Conservation (phyloP, 2,797 vertebrate species). For the Sphaeramia orbicularis region DNA sequence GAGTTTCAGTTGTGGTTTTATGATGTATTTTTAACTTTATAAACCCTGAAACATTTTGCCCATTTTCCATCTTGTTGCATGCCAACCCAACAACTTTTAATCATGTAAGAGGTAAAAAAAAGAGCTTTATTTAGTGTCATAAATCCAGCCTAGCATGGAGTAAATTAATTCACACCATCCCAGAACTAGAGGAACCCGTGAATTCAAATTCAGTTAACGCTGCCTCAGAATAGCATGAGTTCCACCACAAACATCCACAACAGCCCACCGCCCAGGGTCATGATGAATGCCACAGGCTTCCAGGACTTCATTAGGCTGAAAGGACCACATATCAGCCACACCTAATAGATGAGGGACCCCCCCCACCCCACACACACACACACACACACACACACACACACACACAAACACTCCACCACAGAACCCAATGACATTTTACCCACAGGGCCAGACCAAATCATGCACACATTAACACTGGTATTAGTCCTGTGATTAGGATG, state of each 20-base stretch:
- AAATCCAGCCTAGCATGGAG: not conserved
- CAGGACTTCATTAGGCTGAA: constrained; percentile 50
- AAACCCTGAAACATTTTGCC: constrained; percentile 35
- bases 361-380: too few relatives aligned
- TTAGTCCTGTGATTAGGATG: constrained; percentile 68
- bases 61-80: constrained; percentile 5
- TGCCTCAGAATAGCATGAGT: constrained; percentile 34
- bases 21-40: not conserved
- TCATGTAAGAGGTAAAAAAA: constrained; percentile 8
- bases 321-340: constrained; percentile 32
- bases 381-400: too few relatives aligned
- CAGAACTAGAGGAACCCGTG: not conserved
- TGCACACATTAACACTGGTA: constrained; percentile 64
- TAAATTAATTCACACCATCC: not conserved
- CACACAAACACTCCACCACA: constrained; percentile 4
- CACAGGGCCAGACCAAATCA: constrained; percentile 61
- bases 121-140: not conserved
- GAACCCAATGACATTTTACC: constrained; percentile 53
- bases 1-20: constrained; percentile 1
- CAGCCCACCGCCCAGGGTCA: constrained; percentile 13
- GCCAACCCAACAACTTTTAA: constrained; percentile 2
- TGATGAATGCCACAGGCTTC: constrained; percentile 48
- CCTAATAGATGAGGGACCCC: constrained; percentile 16
- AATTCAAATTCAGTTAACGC: constrained; percentile 20
- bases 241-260: constrained; percentile 22